These are phyloP conservation scores for Papilio protenor DNA, from an alignment of 2,888 invertebrate species.

Conservation along the genomic window DNA sequence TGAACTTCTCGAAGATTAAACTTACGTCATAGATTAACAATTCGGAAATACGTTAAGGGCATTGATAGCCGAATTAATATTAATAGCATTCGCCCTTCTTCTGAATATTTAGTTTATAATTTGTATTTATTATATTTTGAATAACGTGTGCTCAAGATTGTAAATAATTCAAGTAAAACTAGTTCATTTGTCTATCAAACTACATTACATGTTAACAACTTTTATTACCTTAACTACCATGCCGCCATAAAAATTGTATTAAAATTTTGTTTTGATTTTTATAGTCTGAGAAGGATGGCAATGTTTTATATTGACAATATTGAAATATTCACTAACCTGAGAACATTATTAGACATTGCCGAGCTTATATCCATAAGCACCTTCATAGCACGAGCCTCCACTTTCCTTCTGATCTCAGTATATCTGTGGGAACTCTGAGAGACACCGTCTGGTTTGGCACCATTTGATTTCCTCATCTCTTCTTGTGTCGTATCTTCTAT, in stretches of 20 bases:
- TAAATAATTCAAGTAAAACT: neutral
- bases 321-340: no score
- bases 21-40: neutral
- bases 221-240: no score
- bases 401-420: conserved; percentile 83
- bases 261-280: neutral
- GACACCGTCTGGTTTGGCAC: conserved; percentile 54
- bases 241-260: neutral
- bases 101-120: neutral
- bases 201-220: neutral
- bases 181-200: neutral
- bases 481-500: conserved; percentile 88
- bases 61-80: neutral
- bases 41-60: conserved; percentile 1
- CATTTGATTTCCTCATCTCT: conserved; percentile 73
- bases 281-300: neutral
- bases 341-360: conserved; percentile 88
- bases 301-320: neutral
- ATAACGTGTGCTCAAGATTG: neutral
- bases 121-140: neutral
- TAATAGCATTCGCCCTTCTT: neutral
- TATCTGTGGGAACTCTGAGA: conserved; percentile 71
- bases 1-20: neutral
- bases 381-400: conserved; percentile 87
- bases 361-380: conserved; percentile 92